Conservation (phyloP, 2,113 vertebrate genomes). For the Shinisaurus crocodilurus region DNA sequence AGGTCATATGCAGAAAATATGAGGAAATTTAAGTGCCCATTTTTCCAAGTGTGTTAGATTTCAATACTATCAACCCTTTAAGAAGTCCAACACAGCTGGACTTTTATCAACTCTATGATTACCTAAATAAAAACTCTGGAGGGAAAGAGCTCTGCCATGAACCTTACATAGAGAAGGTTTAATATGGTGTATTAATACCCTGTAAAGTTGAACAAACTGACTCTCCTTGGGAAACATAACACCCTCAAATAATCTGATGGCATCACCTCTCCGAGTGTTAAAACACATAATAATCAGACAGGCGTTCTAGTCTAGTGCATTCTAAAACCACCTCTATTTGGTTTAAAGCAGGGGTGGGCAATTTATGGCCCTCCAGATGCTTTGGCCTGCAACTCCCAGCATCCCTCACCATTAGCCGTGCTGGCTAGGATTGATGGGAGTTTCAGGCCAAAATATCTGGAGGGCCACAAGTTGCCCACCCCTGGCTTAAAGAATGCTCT, state of each 20-base stretch:
- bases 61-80: not conserved
- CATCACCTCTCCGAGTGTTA: not conserved
- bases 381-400: not conserved
- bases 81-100: not conserved
- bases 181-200: not conserved
- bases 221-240: not conserved
- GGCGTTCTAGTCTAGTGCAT: not conserved
- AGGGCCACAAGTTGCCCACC: not conserved
- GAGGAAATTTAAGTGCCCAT: not conserved
- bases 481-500: not conserved
- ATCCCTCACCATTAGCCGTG: too few species aligned
- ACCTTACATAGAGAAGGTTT: not conserved
- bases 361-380: too few species aligned
- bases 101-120: not conserved
- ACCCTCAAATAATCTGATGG: not conserved
- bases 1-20: not conserved
- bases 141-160: not conserved
- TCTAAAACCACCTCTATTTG: not conserved
- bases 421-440: not conserved
- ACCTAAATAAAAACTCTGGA: not conserved
- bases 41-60: not conserved
- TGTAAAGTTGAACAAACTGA: not conserved
- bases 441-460: not conserved
- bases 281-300: not conserved
- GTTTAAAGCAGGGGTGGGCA: too few species aligned